A percentile compares a stretch with the other conserved stretches of the same genome.
Evolutionary conservation across 2,113 vertebrate genomes (phyloP).

Genomic region (Paralichthys olivaceus): DNA sequence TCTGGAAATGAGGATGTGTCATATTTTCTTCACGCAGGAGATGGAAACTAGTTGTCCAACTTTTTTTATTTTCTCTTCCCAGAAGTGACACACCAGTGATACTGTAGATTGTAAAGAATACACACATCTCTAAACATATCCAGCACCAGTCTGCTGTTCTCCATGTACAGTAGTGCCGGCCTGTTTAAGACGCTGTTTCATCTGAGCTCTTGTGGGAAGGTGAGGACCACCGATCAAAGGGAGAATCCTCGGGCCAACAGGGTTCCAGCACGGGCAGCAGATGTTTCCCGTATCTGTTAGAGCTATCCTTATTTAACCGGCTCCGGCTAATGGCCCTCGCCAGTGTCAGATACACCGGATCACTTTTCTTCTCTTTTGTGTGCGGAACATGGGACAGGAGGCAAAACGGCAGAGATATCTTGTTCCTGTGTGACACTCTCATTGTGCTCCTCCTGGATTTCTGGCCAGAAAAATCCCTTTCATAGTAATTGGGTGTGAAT

Average conservation of each 20-base stretch:
- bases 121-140: not conserved
- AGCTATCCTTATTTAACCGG: slow-evolving; percentile 73
- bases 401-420: slow-evolving; percentile 61
- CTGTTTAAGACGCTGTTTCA: slow-evolving; percentile 37
- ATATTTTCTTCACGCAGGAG: slow-evolving; percentile 29
- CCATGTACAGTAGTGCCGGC: not conserved
- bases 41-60: slow-evolving; percentile 11
- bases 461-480: slow-evolving; percentile 66
- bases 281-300: slow-evolving; percentile 70
- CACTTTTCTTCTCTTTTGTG: slow-evolving; percentile 68
- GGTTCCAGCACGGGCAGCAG: slow-evolving; percentile 59
- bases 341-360: slow-evolving; percentile 63
- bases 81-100: not conserved
- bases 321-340: slow-evolving; percentile 61
- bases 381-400: slow-evolving; percentile 59
- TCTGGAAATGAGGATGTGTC: slow-evolving; percentile 58
- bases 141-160: not conserved
- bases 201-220: slow-evolving; percentile 45
- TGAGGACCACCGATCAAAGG: slow-evolving; percentile 70
- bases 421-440: slow-evolving; percentile 67
- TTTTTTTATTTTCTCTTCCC: slow-evolving; percentile 19
- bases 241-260: slow-evolving; percentile 46
- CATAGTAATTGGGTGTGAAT: slow-evolving; percentile 75
- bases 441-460: slow-evolving; percentile 68
- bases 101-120: not conserved